A percentile compares a stretch with the other conserved stretches of the same genome.
Evolutionary conservation across 2,888 invertebrate species (phyloP).

Genomic region (Lasioglossum malachurum): DNA sequence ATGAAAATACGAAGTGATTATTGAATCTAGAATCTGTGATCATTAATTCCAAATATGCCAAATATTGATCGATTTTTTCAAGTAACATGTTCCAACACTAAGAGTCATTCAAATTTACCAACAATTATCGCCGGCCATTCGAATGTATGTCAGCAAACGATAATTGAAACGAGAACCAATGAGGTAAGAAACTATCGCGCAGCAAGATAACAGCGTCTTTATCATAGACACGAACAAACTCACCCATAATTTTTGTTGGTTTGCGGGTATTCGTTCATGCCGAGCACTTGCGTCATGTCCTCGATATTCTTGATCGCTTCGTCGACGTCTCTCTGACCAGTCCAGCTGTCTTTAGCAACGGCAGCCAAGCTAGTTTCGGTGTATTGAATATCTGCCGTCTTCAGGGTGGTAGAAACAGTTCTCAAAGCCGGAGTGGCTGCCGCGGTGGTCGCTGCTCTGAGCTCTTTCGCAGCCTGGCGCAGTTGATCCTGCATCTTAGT

Average conservation of each 20-base stretch:
- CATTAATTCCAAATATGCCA: not conserved
- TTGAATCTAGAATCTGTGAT: not conserved
- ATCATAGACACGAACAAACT: constrained; percentile 58
- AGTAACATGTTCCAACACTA: not conserved
- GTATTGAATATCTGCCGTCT: constrained; percentile 88
- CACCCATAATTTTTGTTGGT: constrained; percentile 90
- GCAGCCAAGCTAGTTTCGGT: constrained; percentile 88
- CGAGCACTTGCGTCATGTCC: constrained; percentile 90
- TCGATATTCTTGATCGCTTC: constrained; percentile 93
- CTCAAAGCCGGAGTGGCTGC: constrained; percentile 93
- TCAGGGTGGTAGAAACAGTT: constrained; percentile 82
- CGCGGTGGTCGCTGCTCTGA: constrained; percentile 95
- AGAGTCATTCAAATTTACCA: not conserved
- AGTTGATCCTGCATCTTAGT: constrained; percentile 93
- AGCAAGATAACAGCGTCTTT: constrained; percentile 28
- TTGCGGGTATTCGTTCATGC: constrained; percentile 91
- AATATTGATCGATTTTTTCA: not conserved
- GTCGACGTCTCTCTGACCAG: constrained; percentile 98
- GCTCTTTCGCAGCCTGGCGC: constrained; percentile 95
- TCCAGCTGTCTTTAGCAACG: constrained; percentile 93
- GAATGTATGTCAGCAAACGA: constrained; percentile 31
- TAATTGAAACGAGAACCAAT: constrained; percentile 21
- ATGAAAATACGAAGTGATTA: not conserved
- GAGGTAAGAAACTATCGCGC: constrained; percentile 16
- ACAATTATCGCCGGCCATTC: not conserved